Conservation (phyloP, 2,113 vertebrate genomes). For the Hippolais icterina region DNA sequence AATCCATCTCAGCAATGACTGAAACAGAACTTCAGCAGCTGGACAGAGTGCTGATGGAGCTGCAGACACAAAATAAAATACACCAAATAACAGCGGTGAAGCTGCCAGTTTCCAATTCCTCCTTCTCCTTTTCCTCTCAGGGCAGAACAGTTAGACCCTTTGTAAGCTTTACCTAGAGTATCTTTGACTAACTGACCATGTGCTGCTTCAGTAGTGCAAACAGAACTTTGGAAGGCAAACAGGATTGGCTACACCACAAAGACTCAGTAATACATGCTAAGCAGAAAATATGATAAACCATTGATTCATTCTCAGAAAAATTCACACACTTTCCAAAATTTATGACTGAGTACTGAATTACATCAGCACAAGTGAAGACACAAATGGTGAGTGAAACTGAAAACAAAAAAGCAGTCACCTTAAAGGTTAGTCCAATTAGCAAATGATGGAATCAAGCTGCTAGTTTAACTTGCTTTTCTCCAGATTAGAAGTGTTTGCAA, state of each 20-base stretch:
- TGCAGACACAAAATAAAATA: slow-evolving; percentile 20
- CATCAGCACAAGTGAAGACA: not conserved
- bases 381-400: not conserved
- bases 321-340: not conserved
- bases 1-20: not conserved
- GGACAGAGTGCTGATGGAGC: not conserved
- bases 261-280: not conserved
- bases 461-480: not conserved
- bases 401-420: not conserved
- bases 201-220: slow-evolving; percentile 51
- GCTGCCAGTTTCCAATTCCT: slow-evolving; percentile 29
- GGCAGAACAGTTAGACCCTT: slow-evolving; percentile 14
- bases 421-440: slow-evolving; percentile 39
- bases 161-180: slow-evolving; percentile 48
- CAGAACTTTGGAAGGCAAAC: slow-evolving; percentile 18
- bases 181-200: slow-evolving; percentile 61
- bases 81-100: not conserved
- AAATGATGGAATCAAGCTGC: not conserved
- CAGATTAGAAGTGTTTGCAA: not conserved
- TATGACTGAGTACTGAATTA: not conserved
- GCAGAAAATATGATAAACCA: slow-evolving; percentile 5
- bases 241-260: slow-evolving; percentile 6
- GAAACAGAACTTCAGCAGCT: slow-evolving; percentile 35
- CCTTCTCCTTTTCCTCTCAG: slow-evolving; percentile 8
- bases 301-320: slow-evolving; percentile 39